These are phyloP conservation scores for Trachops cirrhosus DNA, from an alignment of 2,797 vertebrate genomes.

Conservation along the genomic window DNA sequence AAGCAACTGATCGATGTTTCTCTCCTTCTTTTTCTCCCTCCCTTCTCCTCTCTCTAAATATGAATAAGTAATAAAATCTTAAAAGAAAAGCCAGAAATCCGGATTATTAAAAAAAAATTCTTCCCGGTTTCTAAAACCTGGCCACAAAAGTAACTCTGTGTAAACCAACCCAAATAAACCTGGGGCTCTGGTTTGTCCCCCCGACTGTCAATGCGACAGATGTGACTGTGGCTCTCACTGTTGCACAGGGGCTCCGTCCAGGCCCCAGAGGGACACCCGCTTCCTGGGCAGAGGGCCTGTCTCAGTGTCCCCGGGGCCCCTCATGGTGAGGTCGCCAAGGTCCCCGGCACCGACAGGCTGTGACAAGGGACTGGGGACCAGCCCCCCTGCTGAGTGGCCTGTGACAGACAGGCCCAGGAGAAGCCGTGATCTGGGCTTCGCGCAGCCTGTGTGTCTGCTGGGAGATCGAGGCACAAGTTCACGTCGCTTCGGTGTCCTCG, in stretches of 20 bases:
- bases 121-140: not conserved
- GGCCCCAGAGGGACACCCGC: not conserved
- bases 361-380: not conserved
- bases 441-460: not conserved
- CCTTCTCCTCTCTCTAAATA: not conserved
- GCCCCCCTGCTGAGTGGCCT: not conserved
- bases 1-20: not conserved
- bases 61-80: not conserved
- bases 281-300: too few relatives aligned
- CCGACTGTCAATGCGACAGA: not conserved
- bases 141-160: not conserved
- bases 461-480: not conserved
- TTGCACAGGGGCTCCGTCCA: accelerated
- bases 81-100: not conserved
- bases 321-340: accelerated
- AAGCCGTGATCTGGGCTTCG: not conserved
- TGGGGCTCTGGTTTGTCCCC: not conserved
- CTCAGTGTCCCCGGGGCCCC: too few relatives aligned
- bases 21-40: not conserved
- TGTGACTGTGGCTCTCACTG: not conserved
- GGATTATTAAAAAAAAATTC: not conserved
- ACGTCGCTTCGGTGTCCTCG: not conserved
- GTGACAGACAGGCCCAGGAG: not conserved
- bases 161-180: not conserved
- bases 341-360: not conserved